Base-by-base conservation (phyloP, 2,888 invertebrate species). In the Smittia aterrima region DNA sequence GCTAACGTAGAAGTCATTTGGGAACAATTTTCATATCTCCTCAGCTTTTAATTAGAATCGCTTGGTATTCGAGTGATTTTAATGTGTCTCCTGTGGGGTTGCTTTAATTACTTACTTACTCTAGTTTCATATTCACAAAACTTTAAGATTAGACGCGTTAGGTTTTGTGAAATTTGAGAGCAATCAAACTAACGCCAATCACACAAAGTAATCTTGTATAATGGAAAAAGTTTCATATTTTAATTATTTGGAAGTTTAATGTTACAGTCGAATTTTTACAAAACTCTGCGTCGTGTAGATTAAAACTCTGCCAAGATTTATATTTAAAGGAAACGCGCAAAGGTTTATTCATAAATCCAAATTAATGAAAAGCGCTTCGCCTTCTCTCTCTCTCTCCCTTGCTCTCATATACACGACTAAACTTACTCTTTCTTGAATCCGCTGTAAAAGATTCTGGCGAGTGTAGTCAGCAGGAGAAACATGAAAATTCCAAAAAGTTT, bases 61-160 rank as follows among this genome's bases (percentile, higher is more conserved):
- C 54, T 32, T 25, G 22, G 2, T 32, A 9, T 54, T 40, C 27
- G 54, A 72, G 66, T 66, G 64, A 74, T 74, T 74, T 74, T 74
- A 74, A 74, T 74, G 40, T 74, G 74, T 25, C 74, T 62, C 7
- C 7, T n/a, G n/a, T n/a, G 13, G 74, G 74, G 72, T 13, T 24
- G 16, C 18, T 74, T 66, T 74, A 64, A 74, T 74, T 74, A 53
- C 64, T 74, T 66, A 64, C 64, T 74, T 74, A 53, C 64, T 74
- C 41, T 66, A 9, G 53, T 74, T 66, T 22, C 64, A 66, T 47
- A 74, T 74, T 62, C 47, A 66, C 58, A 22, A 66, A 64, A 66
- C 58, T 47, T 47, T 6, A 11, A 47, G 11, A 11, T 47, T 2
- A 47, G 47, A 47, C n/a, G n/a, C n/a, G n/a, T n/a, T n/a, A n/a